Base-by-base conservation (phyloP, 2,113 vertebrate genomes). In the Ibidorhyncha struthersii region DNA sequence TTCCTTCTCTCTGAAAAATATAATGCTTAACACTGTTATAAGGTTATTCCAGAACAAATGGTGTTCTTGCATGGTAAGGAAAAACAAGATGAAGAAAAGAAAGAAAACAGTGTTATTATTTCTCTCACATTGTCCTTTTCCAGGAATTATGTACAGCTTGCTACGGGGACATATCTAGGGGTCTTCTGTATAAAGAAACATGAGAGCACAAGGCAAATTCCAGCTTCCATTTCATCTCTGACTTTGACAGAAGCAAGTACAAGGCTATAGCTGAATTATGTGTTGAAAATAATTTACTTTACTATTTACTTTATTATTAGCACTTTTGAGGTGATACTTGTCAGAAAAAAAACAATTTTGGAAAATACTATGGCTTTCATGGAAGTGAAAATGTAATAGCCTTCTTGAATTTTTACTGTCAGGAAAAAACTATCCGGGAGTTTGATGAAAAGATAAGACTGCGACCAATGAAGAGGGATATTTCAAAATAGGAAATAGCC, bases 21-120 rank as follows among this genome's bases (percentile, higher is more conserved):
- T 14, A 91, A 76, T 47, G 32, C 12, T 74, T 86, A 86, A 71
- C 82, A 30, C 17, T 52, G 56, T 27, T 55, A 10, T 55, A 61
- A 85, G 12, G 32, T 50, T 89, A 5, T 85, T 86, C 2, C 9
- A 36, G 27, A 95, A 66, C 17, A 89, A 59, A 87, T 26, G 34
- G 9, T 56, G 45, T 13, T 74, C 12, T 47, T 0, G 0, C 7
- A 49, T 4, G 11, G 10, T 30, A 85, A 82, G 16, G 8, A 6
- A 69, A 49, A 70, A 52, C 61, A 56, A 45, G 40, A 14, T 43
- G 4, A 21, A 74, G 65, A 74, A 72, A 45, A 63, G 26, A 71
- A 92, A 88, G 58, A 76, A 19, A 65, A 91, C 27, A 72, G 36
- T n/a, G 62, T 70, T 43, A 71, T 26, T 56, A 36, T 77, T 95